A percentile compares a stretch with the other conserved stretches of the same genome.
These are phyloP conservation scores for Argentina silus DNA, from an alignment of 2,797 vertebrate genomes.

Conservation along the genomic window DNA sequence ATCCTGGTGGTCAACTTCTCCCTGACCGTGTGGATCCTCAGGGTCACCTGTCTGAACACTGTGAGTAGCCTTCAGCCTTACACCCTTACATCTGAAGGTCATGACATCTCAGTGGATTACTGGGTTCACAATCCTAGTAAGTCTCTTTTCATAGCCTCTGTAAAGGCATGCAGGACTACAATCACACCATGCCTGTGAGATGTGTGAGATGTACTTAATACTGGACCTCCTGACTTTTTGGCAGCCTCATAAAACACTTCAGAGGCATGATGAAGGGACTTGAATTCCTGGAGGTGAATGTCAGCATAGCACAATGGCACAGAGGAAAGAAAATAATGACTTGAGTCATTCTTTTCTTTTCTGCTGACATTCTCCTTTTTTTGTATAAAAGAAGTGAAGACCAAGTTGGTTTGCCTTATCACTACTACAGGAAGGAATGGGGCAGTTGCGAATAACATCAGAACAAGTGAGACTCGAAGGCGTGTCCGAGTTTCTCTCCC, in stretches of 20 bases:
- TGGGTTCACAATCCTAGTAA: no score
- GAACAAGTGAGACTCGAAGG: constrained; percentile 81
- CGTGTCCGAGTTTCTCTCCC: constrained; percentile 82
- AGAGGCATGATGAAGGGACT: not conserved
- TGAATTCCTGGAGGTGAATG: not conserved
- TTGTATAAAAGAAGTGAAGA: not conserved
- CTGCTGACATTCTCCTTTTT: not conserved
- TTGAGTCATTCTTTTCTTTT: not conserved
- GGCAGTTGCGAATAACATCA: constrained; percentile 73
- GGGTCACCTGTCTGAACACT: constrained; percentile 89
- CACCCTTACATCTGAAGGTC: not conserved
- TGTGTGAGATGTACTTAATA: not conserved
- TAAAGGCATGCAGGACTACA: no score
- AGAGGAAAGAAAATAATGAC: not conserved
- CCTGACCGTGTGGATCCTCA: constrained; percentile 89
- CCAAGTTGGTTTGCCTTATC: constrained; percentile 17
- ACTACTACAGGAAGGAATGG: constrained; percentile 79
- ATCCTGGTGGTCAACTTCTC: constrained; percentile 87
- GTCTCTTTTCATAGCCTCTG: no score
- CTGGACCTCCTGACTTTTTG: not conserved
- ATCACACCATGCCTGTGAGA: no score
- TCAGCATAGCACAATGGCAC: not conserved
- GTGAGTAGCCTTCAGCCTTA: constrained; percentile 70
- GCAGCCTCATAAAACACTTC: not conserved
- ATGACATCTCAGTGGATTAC: not conserved